Base-by-base conservation (phyloP, 2,113 vertebrate species). In the Syngnathoides biaculeatus region DNA sequence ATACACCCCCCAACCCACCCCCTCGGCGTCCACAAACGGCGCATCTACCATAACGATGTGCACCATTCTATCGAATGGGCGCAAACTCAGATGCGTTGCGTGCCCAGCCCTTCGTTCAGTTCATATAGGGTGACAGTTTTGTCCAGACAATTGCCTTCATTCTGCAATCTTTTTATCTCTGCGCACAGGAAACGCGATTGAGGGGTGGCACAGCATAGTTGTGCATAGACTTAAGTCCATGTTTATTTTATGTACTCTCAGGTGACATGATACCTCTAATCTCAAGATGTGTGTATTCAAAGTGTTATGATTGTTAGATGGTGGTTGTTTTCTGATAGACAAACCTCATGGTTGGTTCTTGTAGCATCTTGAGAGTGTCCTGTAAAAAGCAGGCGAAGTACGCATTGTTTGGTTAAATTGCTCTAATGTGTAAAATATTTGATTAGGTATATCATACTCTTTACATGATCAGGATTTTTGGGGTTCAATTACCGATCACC, bases 181-280 rank as follows among this genome's bases (percentile, higher is more conserved):
- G 55, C 15, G 26, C 26, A 57, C 40, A 13, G 5, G n/a, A 22
- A 65, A 56, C 57, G 68, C 26, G 62, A 67, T 69, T 68, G 77
- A 53, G 50, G 2, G n/a, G 70, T 43, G 59, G 5, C 48, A 71
- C 56, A 55, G 68, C 68, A 64, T 26, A 65, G 67, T 64, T 30
- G 64, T 20, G 71, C 2, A 2, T 67, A 59, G 70, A 5, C 9
- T 69, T 65, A 52, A 60, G 11, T 65, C 57, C 8, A 11, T 30
- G 2, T 68, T 57, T 57, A 8, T 70, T 10, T 61, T 24, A 8
- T 20, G 56, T 30, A 62, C 55, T 65, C 67, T 62, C 53, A 47
- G 70, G 65, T 60, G 38, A 14, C 64, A 57, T 1, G 56, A 11
- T 63, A 2, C 8, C 39, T 59, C 5, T 45, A 5, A 15, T 19